Conservation (phyloP, 2,113 vertebrate genomes). For the Rhinopomastus cyanomelas region DNA sequence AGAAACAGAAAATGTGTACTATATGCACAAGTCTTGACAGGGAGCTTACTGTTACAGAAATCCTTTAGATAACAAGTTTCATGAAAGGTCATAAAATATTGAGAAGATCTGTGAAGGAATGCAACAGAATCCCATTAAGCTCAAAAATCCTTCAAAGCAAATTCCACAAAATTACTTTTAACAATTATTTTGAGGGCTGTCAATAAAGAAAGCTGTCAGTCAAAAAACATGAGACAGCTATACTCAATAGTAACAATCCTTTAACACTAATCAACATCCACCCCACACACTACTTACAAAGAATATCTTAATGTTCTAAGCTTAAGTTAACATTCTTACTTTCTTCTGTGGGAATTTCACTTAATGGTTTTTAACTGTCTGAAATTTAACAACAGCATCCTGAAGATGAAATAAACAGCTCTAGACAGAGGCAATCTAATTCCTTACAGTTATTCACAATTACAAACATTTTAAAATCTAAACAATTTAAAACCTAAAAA, state of each 20-base stretch:
- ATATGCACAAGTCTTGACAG: neutral
- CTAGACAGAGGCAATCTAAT: neutral
- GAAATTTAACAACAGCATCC: neutral
- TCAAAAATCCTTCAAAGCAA: neutral
- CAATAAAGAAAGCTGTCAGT: neutral
- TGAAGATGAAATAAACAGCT: neutral
- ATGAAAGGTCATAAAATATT: neutral
- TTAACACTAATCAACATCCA: neutral
- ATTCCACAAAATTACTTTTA: neutral
- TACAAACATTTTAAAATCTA: neutral
- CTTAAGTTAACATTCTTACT: neutral
- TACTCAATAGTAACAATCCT: neutral
- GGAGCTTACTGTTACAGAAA: neutral
- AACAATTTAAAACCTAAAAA: neutral
- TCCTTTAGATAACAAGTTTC: neutral
- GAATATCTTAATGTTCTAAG: neutral
- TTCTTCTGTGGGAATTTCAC: neutral
- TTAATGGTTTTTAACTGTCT: rapidly evolving
- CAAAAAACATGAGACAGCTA: neutral
- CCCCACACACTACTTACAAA: neutral
- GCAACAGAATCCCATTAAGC: neutral
- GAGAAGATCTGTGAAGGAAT: neutral
- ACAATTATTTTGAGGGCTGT: neutral
- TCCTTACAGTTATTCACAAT: neutral
- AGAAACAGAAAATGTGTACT: neutral